phyloP scores from a whole-genome alignment of 1,140 invertebrate genomes.

The Drosophila quadrilineata region DNA sequence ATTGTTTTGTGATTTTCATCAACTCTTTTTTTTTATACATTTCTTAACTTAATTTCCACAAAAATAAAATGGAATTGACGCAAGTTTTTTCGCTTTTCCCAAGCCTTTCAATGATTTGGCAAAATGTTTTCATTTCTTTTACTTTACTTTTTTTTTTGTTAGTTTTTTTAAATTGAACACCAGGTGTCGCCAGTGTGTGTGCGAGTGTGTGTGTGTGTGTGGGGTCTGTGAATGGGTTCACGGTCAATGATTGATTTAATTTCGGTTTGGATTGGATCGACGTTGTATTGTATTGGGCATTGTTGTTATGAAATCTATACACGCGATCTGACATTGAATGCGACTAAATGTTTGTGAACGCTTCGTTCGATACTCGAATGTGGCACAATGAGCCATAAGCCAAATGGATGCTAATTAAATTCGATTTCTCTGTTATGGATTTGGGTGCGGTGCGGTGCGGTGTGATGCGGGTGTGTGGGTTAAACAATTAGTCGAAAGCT shows the following conservation, averaged over 20 bases:
- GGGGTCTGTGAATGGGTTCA: slow-evolving; percentile 29
- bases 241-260: slow-evolving; percentile 71
- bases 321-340: slow-evolving; percentile 65
- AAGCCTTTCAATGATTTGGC: neutral
- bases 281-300: too few species aligned
- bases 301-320: slow-evolving; percentile 47
- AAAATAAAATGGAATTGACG: too few species aligned
- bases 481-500: too few species aligned
- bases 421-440: neutral
- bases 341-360: slow-evolving; percentile 46
- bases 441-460: too few species aligned
- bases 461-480: too few species aligned
- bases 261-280: slow-evolving; percentile 22
- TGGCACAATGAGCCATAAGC: slow-evolving; percentile 39
- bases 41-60: slow-evolving; percentile 8
- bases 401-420: slow-evolving; percentile 25
- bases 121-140: too few species aligned
- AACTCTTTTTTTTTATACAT: neutral
- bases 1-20: slow-evolving; percentile 14
- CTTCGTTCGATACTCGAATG: slow-evolving; percentile 42
- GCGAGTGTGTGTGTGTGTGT: too few species aligned
- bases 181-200: neutral
- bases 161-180: too few species aligned
- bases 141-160: too few species aligned
- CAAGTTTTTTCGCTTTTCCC: neutral